Percentiles rank a stretch among this genome's conserved stretches.
Conservation (phyloP, 2,113 vertebrate species). For the Entelurus aequoreus region DNA sequence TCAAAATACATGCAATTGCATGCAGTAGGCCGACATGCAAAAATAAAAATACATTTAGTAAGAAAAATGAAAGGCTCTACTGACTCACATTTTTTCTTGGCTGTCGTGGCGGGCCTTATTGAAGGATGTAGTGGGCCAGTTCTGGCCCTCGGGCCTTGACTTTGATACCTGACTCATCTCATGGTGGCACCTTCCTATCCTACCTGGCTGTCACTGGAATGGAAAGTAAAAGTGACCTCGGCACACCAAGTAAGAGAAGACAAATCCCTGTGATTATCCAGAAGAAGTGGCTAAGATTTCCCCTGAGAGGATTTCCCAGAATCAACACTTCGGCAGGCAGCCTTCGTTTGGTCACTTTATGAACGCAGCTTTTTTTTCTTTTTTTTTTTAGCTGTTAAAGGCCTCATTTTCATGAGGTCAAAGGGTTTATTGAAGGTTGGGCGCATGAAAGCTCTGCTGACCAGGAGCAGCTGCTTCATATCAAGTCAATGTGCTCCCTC, state of each 20-base stretch:
- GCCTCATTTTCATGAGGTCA: constrained; percentile 40
- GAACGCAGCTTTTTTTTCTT: constrained; percentile 4
- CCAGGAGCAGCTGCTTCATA: constrained; percentile 10
- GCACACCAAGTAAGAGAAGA: constrained; percentile 15
- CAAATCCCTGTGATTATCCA: constrained; percentile 11
- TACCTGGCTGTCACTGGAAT: too few relatives aligned
- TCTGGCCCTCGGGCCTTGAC: too few relatives aligned
- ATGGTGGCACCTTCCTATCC: background rate
- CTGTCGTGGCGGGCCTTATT: too few relatives aligned
- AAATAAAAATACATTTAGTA: too few relatives aligned
- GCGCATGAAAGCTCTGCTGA: constrained; percentile 22
- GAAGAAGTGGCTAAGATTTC: constrained; percentile 6
- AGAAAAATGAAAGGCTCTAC: too few relatives aligned
- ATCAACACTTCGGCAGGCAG: constrained; percentile 4
- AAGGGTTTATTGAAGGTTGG: constrained; percentile 25
- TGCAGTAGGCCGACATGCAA: too few relatives aligned
- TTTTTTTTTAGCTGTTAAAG: constrained; percentile 31
- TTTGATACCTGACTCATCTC: constrained; percentile 22
- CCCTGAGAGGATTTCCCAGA: constrained; percentile 2
- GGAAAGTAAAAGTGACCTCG: constrained; percentile 1
- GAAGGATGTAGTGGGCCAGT: too few relatives aligned
- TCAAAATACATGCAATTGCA: too few relatives aligned
- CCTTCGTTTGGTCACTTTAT: constrained; percentile 24
- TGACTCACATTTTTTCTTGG: too few relatives aligned
- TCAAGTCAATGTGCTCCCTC: constrained; percentile 4